phyloP scores from a whole-genome alignment of 2,888 invertebrate genomes.

The Agrochola circellaris region DNA sequence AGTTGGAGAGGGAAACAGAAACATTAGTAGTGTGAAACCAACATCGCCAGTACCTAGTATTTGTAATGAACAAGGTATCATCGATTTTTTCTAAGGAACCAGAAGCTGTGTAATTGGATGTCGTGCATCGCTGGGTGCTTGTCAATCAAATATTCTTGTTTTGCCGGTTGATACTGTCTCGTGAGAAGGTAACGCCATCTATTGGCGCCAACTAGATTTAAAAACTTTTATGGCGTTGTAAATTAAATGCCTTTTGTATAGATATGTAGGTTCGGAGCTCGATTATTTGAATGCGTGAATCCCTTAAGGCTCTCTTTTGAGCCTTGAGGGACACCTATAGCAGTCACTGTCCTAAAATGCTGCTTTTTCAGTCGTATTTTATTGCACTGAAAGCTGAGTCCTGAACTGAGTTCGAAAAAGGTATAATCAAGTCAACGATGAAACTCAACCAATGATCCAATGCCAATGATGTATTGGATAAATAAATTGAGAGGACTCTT shows the following conservation, averaged over 20 bases:
- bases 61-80: slow-evolving; percentile 41
- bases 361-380: background rate
- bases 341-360: background rate
- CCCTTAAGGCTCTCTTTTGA: background rate
- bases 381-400: background rate
- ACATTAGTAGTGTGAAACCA: slow-evolving; percentile 1
- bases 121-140: slow-evolving; percentile 47
- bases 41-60: slow-evolving; percentile 17
- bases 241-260: slow-evolving; percentile 14
- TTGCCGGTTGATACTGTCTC: slow-evolving; percentile 12
- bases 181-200: slow-evolving; percentile 44
- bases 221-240: slow-evolving; percentile 29
- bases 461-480: background rate
- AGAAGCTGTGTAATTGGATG: slow-evolving; percentile 55
- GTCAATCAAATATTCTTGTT: slow-evolving; percentile 61
- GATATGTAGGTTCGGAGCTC: background rate
- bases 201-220: slow-evolving; percentile 25
- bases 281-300: background rate
- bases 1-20: background rate
- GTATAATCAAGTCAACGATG: background rate
- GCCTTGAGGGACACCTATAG: background rate
- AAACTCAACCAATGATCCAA: background rate
- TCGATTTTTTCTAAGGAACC: slow-evolving; percentile 37
- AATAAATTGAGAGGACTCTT: background rate
- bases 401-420: background rate